Evolutionary conservation across 2,113 vertebrate genomes (phyloP).

Genomic region (pig (Sus scrofa)): DNA sequence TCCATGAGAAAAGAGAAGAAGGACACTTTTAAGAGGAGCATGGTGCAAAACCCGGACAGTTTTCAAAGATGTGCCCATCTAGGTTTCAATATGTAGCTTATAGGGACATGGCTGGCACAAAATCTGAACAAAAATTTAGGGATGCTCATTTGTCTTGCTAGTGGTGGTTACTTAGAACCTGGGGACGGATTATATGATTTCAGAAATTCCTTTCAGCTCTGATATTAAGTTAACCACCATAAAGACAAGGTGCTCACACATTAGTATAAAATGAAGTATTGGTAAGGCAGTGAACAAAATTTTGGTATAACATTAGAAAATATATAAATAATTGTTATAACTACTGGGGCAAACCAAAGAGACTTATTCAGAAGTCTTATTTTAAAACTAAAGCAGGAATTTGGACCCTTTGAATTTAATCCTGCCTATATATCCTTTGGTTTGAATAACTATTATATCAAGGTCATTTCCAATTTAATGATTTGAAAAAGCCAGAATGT

Average conservation of each 20-base stretch:
- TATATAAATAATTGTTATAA: not conserved
- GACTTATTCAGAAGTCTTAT: not conserved
- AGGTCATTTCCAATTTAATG: not conserved
- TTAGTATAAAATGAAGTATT: not conserved
- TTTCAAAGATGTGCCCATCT: not conserved
- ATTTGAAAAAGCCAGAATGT: not conserved
- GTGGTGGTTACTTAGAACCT: not conserved
- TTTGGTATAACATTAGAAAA: not conserved
- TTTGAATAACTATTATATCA: not conserved
- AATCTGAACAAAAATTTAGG: not conserved
- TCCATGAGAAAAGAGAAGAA: not conserved
- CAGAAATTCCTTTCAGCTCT: not conserved
- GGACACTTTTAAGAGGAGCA: not conserved
- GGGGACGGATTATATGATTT: not conserved
- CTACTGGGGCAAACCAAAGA: not conserved
- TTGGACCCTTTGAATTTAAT: slow-evolving; percentile 9
- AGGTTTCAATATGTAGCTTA: not conserved
- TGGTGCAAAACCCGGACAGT: not conserved
- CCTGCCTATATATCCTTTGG: not conserved
- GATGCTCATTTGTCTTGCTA: not conserved
- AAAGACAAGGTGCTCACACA: not conserved
- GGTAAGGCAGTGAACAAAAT: not conserved
- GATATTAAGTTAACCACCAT: not conserved
- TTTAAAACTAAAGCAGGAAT: not conserved
- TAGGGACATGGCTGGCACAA: not conserved